These are phyloP conservation scores for Pseudorasbora parva DNA, from an alignment of 2,113 vertebrate species.

Conservation along the genomic window DNA sequence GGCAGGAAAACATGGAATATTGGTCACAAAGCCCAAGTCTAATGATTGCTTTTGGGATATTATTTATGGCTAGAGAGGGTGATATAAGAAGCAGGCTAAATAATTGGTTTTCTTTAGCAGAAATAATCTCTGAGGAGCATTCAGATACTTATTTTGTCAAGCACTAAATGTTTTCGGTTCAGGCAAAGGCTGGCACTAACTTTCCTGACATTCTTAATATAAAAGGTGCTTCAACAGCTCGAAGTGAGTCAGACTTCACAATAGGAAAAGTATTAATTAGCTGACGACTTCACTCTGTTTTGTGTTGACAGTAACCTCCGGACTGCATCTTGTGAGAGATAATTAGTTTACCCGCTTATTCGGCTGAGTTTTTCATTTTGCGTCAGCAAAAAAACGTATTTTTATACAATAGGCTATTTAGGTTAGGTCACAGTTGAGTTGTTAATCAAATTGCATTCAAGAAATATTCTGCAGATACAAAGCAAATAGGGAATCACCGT, in stretches of 20 bases:
- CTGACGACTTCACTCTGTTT: slow-evolving; percentile 2
- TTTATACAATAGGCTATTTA: slow-evolving; percentile 21
- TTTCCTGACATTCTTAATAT: neutral
- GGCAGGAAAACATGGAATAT: slow-evolving; percentile 25
- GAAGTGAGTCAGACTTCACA: neutral
- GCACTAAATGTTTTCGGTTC: slow-evolving; percentile 2
- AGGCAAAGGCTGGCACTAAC: neutral
- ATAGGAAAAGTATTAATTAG: slow-evolving; percentile 16
- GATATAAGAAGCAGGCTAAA: neutral
- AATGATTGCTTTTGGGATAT: neutral
- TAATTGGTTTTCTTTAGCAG: slow-evolving; percentile 15
- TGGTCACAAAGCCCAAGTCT: neutral
- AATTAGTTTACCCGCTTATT: slow-evolving; percentile 9
- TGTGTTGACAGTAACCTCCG: slow-evolving; percentile 23
- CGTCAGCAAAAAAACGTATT: slow-evolving; percentile 14
- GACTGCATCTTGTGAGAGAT: neutral
- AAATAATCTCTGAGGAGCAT: neutral
- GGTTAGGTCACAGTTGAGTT: slow-evolving; percentile 27
- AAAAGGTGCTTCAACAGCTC: neutral
- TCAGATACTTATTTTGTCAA: neutral
- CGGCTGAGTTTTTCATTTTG: slow-evolving; percentile 9
- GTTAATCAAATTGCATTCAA: slow-evolving; percentile 35
- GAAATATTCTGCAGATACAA: slow-evolving; percentile 23
- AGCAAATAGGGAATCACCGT: neutral
- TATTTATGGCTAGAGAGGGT: neutral